Percentiles rank a stretch among this genome's conserved stretches.
Conservation (phyloP, 2,888 invertebrate genomes). For the Embidobia sp. region DNA sequence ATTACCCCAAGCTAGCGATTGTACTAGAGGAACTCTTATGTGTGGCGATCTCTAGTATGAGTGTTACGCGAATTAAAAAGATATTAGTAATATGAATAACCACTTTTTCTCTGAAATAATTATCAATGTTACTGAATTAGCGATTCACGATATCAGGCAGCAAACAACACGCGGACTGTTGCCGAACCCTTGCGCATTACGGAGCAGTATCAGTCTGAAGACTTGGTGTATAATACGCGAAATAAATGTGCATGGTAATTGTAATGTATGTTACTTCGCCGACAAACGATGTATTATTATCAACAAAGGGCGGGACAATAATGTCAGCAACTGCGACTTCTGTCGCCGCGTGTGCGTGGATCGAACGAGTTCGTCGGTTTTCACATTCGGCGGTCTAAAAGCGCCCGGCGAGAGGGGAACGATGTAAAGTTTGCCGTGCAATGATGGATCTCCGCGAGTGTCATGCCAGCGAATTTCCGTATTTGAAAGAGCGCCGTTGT, state of each 20-base stretch:
- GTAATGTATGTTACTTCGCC: slow-evolving; percentile 56
- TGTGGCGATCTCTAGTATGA: slow-evolving; percentile 33
- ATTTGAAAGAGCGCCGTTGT: slow-evolving; percentile 21
- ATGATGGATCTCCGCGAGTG: slow-evolving; percentile 15
- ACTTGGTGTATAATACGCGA: slow-evolving; percentile 43
- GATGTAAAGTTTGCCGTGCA: slow-evolving; percentile 17
- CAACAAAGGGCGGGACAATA: slow-evolving; percentile 18
- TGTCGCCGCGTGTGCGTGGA: background rate
- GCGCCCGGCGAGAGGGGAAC: background rate
- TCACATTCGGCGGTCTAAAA: slow-evolving; percentile 1
- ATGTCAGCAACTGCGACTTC: slow-evolving; percentile 34
- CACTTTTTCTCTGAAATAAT: slow-evolving; percentile 46
- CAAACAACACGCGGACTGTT: slow-evolving; percentile 12
- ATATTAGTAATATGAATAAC: slow-evolving; percentile 34
- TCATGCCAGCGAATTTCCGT: slow-evolving; percentile 16
- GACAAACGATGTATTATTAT: slow-evolving; percentile 37
- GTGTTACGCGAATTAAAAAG: slow-evolving; percentile 35
- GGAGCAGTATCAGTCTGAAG: slow-evolving; percentile 22
- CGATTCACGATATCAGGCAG: slow-evolving; percentile 12
- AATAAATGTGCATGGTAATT: slow-evolving; percentile 57
- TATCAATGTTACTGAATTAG: slow-evolving; percentile 52
- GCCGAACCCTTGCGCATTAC: slow-evolving; percentile 25
- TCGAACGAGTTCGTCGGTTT: slow-evolving; percentile 9
- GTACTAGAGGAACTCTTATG: slow-evolving; percentile 31
- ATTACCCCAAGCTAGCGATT: slow-evolving; percentile 23